These are phyloP conservation scores for Onychomys torridus DNA, from an alignment of 2,797 vertebrate genomes.

Conservation along the genomic window DNA sequence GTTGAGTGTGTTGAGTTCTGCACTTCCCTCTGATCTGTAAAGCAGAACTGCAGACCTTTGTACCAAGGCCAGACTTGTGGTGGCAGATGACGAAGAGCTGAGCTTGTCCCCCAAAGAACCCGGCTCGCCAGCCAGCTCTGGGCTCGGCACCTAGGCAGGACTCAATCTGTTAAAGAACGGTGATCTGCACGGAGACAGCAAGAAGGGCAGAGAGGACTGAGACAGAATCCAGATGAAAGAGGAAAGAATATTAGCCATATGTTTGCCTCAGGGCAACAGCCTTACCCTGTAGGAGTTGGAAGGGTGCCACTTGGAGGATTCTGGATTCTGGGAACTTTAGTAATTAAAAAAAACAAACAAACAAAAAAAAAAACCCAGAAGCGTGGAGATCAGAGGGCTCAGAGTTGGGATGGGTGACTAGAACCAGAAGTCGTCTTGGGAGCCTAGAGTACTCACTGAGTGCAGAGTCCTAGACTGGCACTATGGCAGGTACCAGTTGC, in stretches of 20 bases:
- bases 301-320: slow-evolving; percentile 4
- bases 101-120: neutral
- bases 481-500: neutral
- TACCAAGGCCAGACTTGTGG: neutral
- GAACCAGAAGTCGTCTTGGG: neutral
- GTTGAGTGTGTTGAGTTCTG: neutral
- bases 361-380: neutral
- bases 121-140: neutral
- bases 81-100: neutral
- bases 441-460: neutral
- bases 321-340: neutral
- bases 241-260: neutral
- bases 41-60: neutral
- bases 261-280: neutral
- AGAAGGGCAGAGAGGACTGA: neutral
- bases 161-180: neutral
- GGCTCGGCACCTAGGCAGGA: neutral
- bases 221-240: neutral
- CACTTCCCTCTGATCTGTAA: neutral
- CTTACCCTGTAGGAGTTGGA: neutral
- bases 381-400: neutral
- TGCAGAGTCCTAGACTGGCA: neutral
- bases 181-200: neutral
- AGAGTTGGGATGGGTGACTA: neutral
- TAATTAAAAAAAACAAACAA: too few relatives aligned